Base-by-base conservation (phyloP, 2,113 vertebrate species). In the Ascaphus truei region DNA sequence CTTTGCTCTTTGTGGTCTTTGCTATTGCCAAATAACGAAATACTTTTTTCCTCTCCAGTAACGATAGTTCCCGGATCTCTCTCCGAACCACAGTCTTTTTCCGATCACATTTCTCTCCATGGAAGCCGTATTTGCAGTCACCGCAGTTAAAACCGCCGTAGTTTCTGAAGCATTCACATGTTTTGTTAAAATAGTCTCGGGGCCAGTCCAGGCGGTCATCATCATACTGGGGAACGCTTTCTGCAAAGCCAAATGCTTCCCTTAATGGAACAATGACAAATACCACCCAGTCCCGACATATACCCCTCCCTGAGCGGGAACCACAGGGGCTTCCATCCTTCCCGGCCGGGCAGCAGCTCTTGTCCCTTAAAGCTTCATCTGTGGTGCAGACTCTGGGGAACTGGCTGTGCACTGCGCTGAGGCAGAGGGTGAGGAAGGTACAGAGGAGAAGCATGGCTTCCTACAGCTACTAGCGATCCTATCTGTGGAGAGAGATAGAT, bases 1-100 rank as follows among this genome's bases (percentile, higher is more conserved):
- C 53, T 48, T 62, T 52, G 47, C 74, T 76, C 30, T 3, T 10
- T 16, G 22, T 74, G 7, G 12, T 15, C 52, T 76, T 78, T 2
- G 72, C 77, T 16, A 30, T 23, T 6, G 62, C 34, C 37, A 78
- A 31, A 9, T 13, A 56, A 15, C 22, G 33, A 3, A 74, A 7
- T 29, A 74, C 48, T 3, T 45, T 68, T 15, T 36, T 34, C 13
- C 37, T 68, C 67, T 76, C 71, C 23, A 43, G 13, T 4, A 50
- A 20, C 10, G 50, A 59, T 71, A 78, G 29, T 37, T 62, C 45
- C 16, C 2, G 34, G 52, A 50, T 73, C 45, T 30, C 29, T 3
- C 11, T 72, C 18, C 18, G 12, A 1, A 65, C 62, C 18, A 57
- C 1, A 7, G 33, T 6, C 23, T 33, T 57, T 7, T 7, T 36